These are phyloP conservation scores for Ectobius pallidus DNA, from an alignment of 2,888 invertebrate genomes.

Conservation along the genomic window DNA sequence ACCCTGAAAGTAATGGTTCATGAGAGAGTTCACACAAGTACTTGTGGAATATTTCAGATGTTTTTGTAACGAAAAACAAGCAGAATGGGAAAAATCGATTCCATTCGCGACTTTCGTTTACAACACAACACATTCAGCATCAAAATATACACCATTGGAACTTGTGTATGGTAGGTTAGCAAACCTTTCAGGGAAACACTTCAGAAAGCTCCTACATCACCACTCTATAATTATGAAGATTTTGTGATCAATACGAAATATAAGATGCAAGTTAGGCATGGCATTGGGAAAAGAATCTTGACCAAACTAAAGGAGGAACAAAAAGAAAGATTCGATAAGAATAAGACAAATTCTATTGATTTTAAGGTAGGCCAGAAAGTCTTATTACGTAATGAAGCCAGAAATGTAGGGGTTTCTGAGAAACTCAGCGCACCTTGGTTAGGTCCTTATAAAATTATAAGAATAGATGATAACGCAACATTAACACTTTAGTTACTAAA, in stretches of 20 bases:
- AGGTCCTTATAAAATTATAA: no score
- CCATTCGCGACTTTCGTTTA: slow-evolving; percentile 8
- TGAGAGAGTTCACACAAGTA: neutral
- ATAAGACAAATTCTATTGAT: neutral
- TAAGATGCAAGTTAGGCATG: neutral
- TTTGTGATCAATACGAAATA: neutral
- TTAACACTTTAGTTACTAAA: no score
- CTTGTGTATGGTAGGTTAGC: no score
- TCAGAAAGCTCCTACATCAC: neutral
- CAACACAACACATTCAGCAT: neutral
- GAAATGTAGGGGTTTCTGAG: no score
- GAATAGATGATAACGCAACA: no score
- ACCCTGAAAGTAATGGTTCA: no score
- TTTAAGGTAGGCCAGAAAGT: neutral
- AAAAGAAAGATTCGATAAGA: neutral
- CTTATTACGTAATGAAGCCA: no score
- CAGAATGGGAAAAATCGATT: neutral
- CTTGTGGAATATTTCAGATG: slow-evolving; percentile 11
- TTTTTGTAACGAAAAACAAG: neutral
- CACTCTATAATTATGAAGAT: no score
- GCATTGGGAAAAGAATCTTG: neutral
- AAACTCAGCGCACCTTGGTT: no score
- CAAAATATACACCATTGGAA: slow-evolving; percentile 10
- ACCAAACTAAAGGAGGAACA: neutral
- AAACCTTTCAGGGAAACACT: neutral